Percentiles rank a stretch among this genome's conserved stretches.
Conservation (phyloP, 2,113 vertebrate species). For the Gavia stellata region DNA sequence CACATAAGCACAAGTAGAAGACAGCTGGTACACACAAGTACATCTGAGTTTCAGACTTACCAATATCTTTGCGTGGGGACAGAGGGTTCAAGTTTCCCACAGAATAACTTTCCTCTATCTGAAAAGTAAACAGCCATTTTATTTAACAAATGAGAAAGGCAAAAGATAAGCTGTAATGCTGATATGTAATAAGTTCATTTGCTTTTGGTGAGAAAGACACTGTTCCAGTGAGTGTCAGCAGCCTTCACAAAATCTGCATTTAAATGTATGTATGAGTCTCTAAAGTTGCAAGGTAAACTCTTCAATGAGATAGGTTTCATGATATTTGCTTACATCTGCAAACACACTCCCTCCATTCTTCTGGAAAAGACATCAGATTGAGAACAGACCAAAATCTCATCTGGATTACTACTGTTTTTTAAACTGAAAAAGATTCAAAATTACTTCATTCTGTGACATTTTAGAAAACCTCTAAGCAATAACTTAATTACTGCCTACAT, state of each 20-base stretch:
- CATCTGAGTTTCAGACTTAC: constrained; percentile 60
- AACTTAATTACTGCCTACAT: not conserved
- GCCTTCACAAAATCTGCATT: not conserved
- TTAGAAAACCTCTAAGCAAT: not conserved
- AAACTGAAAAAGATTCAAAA: not conserved
- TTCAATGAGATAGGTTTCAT: not conserved
- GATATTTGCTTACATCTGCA: not conserved
- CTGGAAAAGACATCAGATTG: not conserved
- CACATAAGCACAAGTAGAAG: not conserved
- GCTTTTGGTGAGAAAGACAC: not conserved
- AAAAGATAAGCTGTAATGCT: not conserved
- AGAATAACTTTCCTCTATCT: constrained; percentile 62
- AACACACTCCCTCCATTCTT: not conserved
- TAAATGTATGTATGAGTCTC: not conserved
- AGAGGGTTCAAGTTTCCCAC: constrained; percentile 51
- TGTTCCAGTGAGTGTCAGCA: not conserved
- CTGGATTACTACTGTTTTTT: not conserved
- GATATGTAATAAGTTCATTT: not conserved
- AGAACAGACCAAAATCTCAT: not conserved
- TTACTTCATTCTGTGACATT: not conserved
- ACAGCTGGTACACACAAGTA: not conserved
- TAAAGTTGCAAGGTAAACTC: not conserved
- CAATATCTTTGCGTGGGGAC: constrained; percentile 68
- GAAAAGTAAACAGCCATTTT: constrained; percentile 49
- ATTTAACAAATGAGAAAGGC: constrained; percentile 24